phyloP scores from a whole-genome alignment of 2,113 vertebrate genomes.

The Sturnira hondurensis region DNA sequence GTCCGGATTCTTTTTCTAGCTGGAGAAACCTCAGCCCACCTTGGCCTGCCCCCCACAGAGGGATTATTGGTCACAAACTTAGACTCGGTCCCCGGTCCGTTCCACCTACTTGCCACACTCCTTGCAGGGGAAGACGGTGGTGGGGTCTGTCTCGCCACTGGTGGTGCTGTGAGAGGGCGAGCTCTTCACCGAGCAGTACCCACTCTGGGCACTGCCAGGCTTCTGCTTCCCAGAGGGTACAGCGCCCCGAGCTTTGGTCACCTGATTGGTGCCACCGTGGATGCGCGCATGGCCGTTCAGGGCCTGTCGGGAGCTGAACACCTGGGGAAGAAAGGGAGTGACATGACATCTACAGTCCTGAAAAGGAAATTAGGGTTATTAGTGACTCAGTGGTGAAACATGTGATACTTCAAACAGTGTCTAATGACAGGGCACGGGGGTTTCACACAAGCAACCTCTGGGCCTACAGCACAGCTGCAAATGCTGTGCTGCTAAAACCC shows the following conservation, averaged over 20 bases:
- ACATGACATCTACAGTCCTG: constrained; percentile 72
- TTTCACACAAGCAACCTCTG: neutral
- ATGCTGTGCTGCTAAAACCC: neutral
- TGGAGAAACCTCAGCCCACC: neutral
- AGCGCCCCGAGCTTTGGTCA: constrained; percentile 75
- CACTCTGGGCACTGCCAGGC: constrained; percentile 77
- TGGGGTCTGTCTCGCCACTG: constrained; percentile 86
- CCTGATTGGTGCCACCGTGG: constrained; percentile 83
- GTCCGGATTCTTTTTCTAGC: neutral
- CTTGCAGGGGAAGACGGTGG: constrained; percentile 89
- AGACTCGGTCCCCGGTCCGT: neutral
- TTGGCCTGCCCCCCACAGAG: neutral
- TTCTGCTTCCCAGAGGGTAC: constrained; percentile 79
- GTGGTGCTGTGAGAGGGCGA: constrained; percentile 89
- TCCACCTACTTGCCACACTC: constrained; percentile 90
- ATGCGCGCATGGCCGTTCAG: constrained; percentile 86
- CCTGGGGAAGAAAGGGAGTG: constrained; percentile 75
- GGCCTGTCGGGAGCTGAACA: constrained; percentile 87
- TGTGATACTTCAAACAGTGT: constrained; percentile 2
- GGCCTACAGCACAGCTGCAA: neutral
- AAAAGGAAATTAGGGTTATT: constrained; percentile 73
- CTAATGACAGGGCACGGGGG: neutral
- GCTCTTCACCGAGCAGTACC: constrained; percentile 86
- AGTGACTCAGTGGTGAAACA: constrained; percentile 55
- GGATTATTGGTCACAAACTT: neutral